Conservation (phyloP, 2,113 vertebrate genomes). For the Podiceps cristatus region DNA sequence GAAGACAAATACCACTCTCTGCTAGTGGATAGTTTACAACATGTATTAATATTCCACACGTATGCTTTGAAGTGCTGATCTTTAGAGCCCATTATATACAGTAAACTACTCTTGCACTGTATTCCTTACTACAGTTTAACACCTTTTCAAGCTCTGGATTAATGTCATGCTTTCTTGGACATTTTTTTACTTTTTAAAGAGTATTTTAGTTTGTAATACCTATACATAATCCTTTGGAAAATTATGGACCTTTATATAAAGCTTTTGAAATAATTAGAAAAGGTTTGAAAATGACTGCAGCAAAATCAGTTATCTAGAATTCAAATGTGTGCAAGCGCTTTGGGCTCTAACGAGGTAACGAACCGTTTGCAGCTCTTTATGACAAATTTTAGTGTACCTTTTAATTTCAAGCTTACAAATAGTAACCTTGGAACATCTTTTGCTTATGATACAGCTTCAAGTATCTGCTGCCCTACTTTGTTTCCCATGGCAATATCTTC, state of each 20-base stretch:
- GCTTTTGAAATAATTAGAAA: not conserved
- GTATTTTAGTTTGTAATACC: not conserved
- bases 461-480: constrained; percentile 4
- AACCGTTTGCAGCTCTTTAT: not conserved
- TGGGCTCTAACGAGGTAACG: not conserved
- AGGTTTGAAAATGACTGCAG: not conserved
- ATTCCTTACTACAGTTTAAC: not conserved
- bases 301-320: not conserved
- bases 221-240: not conserved
- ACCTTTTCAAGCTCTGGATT: not conserved
- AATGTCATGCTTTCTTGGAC: not conserved
- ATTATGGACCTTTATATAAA: not conserved
- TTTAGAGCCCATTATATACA: not conserved
- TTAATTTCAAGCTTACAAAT: not conserved
- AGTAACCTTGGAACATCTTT: not conserved
- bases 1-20: not conserved
- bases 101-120: not conserved
- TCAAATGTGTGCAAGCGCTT: not conserved
- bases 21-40: not conserved
- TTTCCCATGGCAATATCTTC: not conserved
- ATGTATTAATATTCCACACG: not conserved
- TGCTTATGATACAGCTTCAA: not conserved
- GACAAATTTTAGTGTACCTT: not conserved
- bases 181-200: not conserved
- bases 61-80: not conserved